Percentiles rank a stretch among this genome's conserved stretches.
Conservation (phyloP, 1,140 invertebrate genomes). For the Ostrea denselamellosa region DNA sequence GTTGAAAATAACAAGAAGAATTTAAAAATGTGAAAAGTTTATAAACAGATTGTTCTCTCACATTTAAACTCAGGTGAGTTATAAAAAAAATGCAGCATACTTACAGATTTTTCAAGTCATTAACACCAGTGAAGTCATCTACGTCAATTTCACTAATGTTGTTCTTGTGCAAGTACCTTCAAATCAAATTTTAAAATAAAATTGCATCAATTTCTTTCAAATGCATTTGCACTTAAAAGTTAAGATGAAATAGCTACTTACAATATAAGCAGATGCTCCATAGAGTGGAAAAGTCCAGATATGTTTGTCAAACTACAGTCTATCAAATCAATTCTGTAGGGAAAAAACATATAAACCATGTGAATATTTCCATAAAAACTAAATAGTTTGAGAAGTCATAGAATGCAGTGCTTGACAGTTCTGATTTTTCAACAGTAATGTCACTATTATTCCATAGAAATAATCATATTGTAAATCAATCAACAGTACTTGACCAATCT, state of each 20-base stretch:
- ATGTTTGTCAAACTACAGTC: constrained; percentile 47
- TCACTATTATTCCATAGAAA: no score
- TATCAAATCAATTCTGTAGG: constrained; percentile 56
- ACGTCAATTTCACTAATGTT: constrained; percentile 42
- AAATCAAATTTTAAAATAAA: constrained; percentile 24
- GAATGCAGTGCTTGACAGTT: no score
- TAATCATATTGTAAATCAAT: no score
- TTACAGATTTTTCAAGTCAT: constrained; percentile 66
- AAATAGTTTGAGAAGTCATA: no score
- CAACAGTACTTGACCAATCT: no score
- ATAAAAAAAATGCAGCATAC: constrained; percentile 47
- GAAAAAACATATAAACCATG: not conserved
- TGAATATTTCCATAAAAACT: no score
- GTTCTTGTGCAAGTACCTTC: constrained; percentile 63
- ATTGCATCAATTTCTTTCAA: not conserved
- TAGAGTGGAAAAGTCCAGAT: constrained; percentile 42
- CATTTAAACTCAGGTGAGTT: not conserved
- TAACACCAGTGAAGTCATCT: constrained; percentile 62
- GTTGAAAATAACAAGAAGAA: not conserved
- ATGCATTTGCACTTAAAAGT: not conserved
- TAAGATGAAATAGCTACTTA: constrained; percentile 46
- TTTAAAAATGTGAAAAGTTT: not conserved
- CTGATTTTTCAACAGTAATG: no score
- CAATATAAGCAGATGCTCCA: constrained; percentile 43
- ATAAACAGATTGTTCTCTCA: not conserved